Evolutionary conservation across 1,140 invertebrate genomes (phyloP), one percentile per base, ranked within the genome.

Genomic region (Dendroctonus ponderosae): DNA sequence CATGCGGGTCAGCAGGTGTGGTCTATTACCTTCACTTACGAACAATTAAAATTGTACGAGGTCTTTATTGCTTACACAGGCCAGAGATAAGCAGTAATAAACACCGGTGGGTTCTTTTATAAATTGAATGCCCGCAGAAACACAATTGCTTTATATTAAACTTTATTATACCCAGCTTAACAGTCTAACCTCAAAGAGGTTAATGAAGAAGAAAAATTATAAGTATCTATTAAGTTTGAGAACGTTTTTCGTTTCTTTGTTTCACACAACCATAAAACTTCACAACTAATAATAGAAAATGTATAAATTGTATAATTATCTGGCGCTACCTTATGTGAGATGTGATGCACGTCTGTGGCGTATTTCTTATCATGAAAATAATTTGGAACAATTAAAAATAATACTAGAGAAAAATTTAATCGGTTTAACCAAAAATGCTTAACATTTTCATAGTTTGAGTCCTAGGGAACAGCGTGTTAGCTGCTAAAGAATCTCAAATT

Each of bases 21-120:
- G 73, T 70, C 73, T 68, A 73, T 75, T 73, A 75, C 72, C 73
- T 75, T 68, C 72, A 75, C 70, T 75, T 75, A 75, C 48, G 66
- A 62, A 70, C 72, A 75, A 75, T 75, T 75, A 75, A 72, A 75
- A 74, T 54, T 41, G 62, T 65, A 52, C 52, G 68, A 72, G 71
- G 70, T 73, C 71, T 73, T 71, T 73, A 71, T 71, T 73, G 66
- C 51, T 64, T 48, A 11, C 40, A 46, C 59, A 62, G n/a, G 37
- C 39, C 48, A 52, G 14, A 62, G 66, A 68, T 41, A 41, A 56
- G 69, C 41, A 61, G 54, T 63, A 53, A 69, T 70, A 64, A 67
- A 61, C 66, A 63, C 69, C 66, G 68, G 71, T 72, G 65, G 68
- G 71, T 70, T 68, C 68, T 72, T 72, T 72, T 67, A 68, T 72